A percentile compares a stretch with the other conserved stretches of the same genome.
These are phyloP conservation scores for Phymastichus coffea DNA, from an alignment of 1,140 invertebrate species.

Conservation along the genomic window DNA sequence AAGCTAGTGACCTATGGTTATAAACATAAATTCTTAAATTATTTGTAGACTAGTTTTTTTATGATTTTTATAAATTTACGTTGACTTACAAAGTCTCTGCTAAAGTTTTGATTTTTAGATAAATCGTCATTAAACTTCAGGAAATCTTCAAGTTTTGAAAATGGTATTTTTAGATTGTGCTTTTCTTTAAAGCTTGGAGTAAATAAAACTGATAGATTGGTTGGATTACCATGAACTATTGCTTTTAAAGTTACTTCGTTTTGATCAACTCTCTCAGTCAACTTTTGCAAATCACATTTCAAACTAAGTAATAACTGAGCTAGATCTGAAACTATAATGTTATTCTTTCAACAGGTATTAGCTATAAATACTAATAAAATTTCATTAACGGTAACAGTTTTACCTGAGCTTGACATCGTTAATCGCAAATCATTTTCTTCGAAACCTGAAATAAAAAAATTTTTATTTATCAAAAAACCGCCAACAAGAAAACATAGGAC, in stretches of 20 bases:
- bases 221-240: background rate
- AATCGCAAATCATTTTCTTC: too few relatives aligned
- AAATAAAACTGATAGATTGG: constrained; percentile 10
- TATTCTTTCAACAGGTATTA: background rate
- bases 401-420: too few relatives aligned
- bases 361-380: background rate
- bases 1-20: constrained; percentile 7
- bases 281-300: background rate
- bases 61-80: background rate
- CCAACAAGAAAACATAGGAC: too few relatives aligned
- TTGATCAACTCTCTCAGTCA: background rate
- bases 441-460: too few relatives aligned
- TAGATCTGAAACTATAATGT: constrained; percentile 1
- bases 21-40: background rate
- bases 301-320: constrained; percentile 3
- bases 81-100: constrained; percentile 16
- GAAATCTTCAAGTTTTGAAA: constrained; percentile 6
- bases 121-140: constrained; percentile 10
- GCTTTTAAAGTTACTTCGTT: constrained; percentile 1
- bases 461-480: too few relatives aligned
- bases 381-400: background rate
- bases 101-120: background rate
- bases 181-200: constrained; percentile 7
- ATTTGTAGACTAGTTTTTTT: background rate
- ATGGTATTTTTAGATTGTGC: constrained; percentile 5